phyloP scores from a whole-genome alignment of 2,113 vertebrate genomes.

The Acanthisitta chloris region DNA sequence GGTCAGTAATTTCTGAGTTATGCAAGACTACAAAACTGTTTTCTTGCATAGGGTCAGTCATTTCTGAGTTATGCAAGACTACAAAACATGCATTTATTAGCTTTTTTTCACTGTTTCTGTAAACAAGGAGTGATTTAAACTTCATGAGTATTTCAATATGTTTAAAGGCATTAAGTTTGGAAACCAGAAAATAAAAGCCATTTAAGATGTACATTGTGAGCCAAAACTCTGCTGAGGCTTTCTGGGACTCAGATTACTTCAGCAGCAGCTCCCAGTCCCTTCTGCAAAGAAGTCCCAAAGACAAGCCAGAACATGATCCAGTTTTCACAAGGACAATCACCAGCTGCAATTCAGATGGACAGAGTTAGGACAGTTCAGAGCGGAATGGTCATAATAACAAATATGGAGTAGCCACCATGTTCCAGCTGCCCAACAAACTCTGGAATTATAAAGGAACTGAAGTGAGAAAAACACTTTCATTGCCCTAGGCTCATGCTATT shows the following conservation, averaged over 20 bases:
- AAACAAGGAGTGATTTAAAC: not conserved
- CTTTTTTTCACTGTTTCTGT: not conserved
- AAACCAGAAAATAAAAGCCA: not conserved
- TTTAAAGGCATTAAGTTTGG: not conserved
- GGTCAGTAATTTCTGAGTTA: not conserved
- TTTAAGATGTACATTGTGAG: not conserved
- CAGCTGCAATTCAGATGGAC: not conserved
- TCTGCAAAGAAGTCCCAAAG: not conserved
- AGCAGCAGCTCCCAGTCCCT: not conserved
- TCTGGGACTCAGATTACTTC: not conserved
- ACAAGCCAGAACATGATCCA: not conserved
- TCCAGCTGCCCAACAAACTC: not conserved
- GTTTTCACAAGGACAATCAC: not conserved
- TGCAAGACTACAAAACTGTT: not conserved
- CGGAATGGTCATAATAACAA: not conserved
- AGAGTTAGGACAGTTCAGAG: not conserved
- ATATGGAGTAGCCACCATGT: not conserved
- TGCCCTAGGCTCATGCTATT: not conserved
- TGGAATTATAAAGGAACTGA: not conserved
- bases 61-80: not conserved
- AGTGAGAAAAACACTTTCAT: not conserved
- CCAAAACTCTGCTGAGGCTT: not conserved
- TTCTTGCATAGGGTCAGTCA: not conserved
- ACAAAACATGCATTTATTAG: not conserved
- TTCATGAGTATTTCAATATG: not conserved